Base-by-base conservation (phyloP, 2,113 vertebrate species). In the Gnathonemus longibarbis region DNA sequence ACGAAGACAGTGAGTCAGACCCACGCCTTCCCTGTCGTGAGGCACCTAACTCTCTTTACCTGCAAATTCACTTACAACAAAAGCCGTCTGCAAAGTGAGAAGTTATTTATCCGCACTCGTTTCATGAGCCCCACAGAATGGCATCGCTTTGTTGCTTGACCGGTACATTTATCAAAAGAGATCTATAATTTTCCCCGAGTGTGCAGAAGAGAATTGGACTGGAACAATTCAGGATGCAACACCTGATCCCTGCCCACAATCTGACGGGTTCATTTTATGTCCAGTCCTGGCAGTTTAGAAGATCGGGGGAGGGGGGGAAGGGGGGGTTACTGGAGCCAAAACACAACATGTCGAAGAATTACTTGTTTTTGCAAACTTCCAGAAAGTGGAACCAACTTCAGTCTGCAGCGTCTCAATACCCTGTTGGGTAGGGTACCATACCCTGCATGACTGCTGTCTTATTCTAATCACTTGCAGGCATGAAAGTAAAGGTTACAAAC, bases 1-100 rank as follows among this genome's bases (percentile, higher is more conserved):
- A 88, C 90, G 92, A 91, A 31, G 27, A 88, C 91, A 90, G 92
- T 91, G 91, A 93, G 90, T 90, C 74, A 86, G 89, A 91, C 87
- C 91, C 91, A 86, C 91, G 90, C 91, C 45, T 46, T 42, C 24
- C 21, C 1, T 84, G 21, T 77, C 19, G 15, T 19, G 35, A 77
- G 74, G 27, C 74, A 77, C 35, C 74, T 39, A 17, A 17, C 5
- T 35, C 39, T 39, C 74, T 42, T 6, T 13, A 27, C 74, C 74
- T 42, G 2, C 31, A 80, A 80, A 80, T 80, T 80, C 35, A 80
- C 35, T 80, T 80, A 80, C 74, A 39, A 15, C 17, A 42, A 39
- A 80, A 42, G 74, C 35, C 74, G 17, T 80, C 74, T 19, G 35
- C 31, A 19, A 21, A 80, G 74, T 80, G 74, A 35, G 5, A 80